phyloP scores from a whole-genome alignment of 2,888 invertebrate genomes.

The Polymixis flavicincta region DNA sequence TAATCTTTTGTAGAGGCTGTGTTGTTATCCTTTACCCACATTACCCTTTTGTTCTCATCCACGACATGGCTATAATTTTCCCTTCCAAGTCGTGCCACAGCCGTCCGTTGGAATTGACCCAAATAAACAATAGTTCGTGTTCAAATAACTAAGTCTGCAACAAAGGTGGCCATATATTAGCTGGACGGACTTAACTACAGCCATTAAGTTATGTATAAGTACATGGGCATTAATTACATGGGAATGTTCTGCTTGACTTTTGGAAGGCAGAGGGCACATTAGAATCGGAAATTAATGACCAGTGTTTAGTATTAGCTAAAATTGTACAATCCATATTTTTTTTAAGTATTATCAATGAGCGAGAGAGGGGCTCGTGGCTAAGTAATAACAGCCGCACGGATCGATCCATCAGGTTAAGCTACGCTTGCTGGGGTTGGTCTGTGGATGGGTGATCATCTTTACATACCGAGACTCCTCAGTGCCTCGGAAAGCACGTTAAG shows the following conservation, averaged over 20 bases:
- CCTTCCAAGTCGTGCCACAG: constrained; percentile 63
- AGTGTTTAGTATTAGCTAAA: too few relatives aligned
- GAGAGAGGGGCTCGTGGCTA: too few relatives aligned
- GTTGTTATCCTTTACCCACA: background rate
- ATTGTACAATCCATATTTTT: too few relatives aligned
- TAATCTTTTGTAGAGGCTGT: background rate
- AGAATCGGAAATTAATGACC: background rate
- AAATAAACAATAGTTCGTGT: constrained; percentile 72
- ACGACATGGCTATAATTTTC: constrained; percentile 62
- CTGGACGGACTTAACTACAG: constrained; percentile 44
- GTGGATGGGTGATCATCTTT: too few relatives aligned
- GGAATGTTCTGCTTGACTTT: constrained; percentile 16
- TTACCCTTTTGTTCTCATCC: constrained; percentile 24
- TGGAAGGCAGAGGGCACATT: background rate
- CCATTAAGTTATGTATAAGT: constrained; percentile 37
- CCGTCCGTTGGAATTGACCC: constrained; percentile 73
- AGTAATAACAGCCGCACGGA: too few relatives aligned
- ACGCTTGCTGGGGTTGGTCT: too few relatives aligned
- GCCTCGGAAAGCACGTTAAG: too few relatives aligned
- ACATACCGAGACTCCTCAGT: too few relatives aligned
- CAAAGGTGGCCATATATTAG: constrained; percentile 55
- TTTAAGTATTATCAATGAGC: background rate
- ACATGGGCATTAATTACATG: constrained; percentile 14
- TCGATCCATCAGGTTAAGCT: too few relatives aligned
- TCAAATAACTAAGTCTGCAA: constrained; percentile 64